Conservation (phyloP, 2,888 invertebrate species). For the Caenorhabditis auriculariae region DNA sequence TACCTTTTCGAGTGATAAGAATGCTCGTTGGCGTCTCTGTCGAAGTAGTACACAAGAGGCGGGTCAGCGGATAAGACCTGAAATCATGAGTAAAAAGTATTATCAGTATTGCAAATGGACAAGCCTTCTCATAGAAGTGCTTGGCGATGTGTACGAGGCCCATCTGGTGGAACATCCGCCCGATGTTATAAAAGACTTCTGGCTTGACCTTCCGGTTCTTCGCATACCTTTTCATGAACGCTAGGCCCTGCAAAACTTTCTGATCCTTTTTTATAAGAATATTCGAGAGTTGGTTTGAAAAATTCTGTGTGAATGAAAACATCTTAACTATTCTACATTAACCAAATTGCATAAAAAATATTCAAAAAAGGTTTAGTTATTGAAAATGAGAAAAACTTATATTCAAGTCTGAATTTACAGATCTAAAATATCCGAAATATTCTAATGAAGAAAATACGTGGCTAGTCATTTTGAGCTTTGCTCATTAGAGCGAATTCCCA, state of each 20-base stretch:
- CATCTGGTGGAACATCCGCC: conserved; percentile 60
- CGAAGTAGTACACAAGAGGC: conserved; percentile 16
- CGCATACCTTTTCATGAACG: conserved; percentile 54
- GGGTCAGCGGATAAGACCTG: conserved; percentile 10
- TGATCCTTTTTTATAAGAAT: not conserved
- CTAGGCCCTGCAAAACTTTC: conserved; percentile 43
- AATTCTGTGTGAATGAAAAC: too few relatives aligned
- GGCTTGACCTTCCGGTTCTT: conserved; percentile 37
- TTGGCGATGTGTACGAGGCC: conserved; percentile 50
- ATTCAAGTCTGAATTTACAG: too few relatives aligned
- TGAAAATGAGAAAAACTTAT: too few relatives aligned
- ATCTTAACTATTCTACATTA: too few relatives aligned
- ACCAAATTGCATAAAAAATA: too few relatives aligned
- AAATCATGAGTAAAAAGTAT: not conserved
- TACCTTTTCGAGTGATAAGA: too few relatives aligned
- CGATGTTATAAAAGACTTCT: conserved; percentile 56
- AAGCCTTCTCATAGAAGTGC: conserved; percentile 54
- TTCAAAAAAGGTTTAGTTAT: too few relatives aligned
- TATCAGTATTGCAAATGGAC: not conserved
- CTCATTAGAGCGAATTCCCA: too few relatives aligned
- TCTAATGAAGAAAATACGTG: too few relatives aligned
- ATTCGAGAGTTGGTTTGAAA: too few relatives aligned
- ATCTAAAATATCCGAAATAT: too few relatives aligned
- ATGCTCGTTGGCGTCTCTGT: conserved; percentile 31
- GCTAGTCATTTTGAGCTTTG: too few relatives aligned